Conservation (phyloP, 2,113 vertebrate species). For the Lycaon pictus region DNA sequence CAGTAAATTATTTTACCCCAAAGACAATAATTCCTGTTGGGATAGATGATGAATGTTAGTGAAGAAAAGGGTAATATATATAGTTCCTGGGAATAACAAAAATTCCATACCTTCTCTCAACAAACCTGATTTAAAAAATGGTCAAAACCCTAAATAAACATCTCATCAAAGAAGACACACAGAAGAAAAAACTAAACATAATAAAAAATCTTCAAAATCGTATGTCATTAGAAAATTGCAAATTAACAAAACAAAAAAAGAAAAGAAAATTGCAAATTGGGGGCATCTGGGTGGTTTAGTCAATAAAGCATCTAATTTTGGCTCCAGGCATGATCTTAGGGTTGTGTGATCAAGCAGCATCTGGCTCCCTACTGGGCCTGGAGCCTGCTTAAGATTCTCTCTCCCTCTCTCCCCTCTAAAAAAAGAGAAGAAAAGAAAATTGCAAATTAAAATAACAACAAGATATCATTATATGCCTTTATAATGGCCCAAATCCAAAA, state of each 20-base stretch:
- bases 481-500: no score
- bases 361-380: no score
- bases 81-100: not conserved
- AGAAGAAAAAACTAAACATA: not conserved
- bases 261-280: not conserved
- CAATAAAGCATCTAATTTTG: no score
- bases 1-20: not conserved
- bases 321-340: no score
- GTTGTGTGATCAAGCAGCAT: no score
- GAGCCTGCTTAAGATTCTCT: no score
- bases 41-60: not conserved
- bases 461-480: no score
- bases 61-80: not conserved
- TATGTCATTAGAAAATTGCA: not conserved
- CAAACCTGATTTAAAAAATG: not conserved
- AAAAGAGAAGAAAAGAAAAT: no score
- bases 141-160: not conserved
- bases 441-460: no score
- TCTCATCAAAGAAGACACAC: not conserved
- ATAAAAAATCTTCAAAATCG: not conserved
- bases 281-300: no score
- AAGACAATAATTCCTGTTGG: not conserved
- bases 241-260: no score
- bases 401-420: no score
- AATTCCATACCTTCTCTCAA: not conserved